phyloP scores from a whole-genome alignment of 2,113 vertebrate species.

The Serinus canaria region DNA sequence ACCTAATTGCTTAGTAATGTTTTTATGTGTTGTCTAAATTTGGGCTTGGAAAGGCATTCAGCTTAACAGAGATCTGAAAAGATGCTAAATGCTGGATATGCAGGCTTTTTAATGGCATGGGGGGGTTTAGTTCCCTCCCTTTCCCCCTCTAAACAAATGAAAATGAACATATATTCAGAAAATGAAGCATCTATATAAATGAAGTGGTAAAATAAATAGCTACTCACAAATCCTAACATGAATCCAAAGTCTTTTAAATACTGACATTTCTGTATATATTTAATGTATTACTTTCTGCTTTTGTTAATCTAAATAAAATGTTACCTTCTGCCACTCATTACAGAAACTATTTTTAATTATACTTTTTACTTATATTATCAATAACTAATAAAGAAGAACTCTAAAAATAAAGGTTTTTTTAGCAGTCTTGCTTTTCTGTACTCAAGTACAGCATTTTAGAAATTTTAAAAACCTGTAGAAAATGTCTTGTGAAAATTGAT shows the following conservation, averaged over 20 bases:
- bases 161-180: not conserved
- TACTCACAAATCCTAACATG: conserved; percentile 30
- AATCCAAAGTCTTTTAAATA: conserved; percentile 28
- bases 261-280: conserved; percentile 41
- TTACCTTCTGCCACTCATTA: conserved; percentile 11
- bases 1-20: conserved; percentile 79
- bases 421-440: not conserved
- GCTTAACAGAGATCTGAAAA: conserved; percentile 55
- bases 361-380: not conserved
- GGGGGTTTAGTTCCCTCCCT: not conserved
- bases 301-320: conserved; percentile 63
- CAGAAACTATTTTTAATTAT: not conserved
- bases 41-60: conserved; percentile 62
- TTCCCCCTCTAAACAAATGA: not conserved
- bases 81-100: not conserved
- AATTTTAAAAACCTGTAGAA: not conserved
- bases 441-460: not conserved
- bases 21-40: conserved; percentile 74
- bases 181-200: not conserved
- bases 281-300: conserved; percentile 45
- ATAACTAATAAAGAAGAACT: not conserved
- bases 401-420: not conserved
- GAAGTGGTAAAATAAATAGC: not conserved
- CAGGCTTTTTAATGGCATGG: not conserved
- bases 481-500: not conserved